A percentile compares a stretch with the other conserved stretches of the same genome.
phyloP scores from a whole-genome alignment of 2,797 vertebrate genomes.

The Channa striata region DNA sequence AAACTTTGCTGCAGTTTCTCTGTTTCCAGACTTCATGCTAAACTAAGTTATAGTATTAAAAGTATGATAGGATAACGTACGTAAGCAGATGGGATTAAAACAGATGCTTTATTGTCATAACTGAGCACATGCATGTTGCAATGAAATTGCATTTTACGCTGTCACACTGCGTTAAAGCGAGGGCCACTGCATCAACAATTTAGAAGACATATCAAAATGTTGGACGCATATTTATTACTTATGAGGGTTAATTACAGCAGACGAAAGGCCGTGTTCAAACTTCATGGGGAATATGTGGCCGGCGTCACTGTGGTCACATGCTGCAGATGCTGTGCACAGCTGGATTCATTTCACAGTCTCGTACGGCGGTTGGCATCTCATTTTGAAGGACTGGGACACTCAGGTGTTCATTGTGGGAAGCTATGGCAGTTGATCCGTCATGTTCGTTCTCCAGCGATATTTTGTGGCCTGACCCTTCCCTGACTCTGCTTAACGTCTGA shows the following conservation, averaged over 20 bases:
- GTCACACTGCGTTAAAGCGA: too few species aligned
- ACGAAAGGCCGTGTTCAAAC: background rate
- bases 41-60: too few species aligned
- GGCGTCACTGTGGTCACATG: background rate
- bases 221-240: too few species aligned
- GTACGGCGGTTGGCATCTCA: slow-evolving; percentile 29
- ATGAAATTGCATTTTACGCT: too few species aligned
- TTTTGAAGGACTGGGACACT: slow-evolving; percentile 44
- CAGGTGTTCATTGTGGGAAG: slow-evolving; percentile 51
- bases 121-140: too few species aligned
- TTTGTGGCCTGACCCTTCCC: slow-evolving; percentile 65
- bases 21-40: too few species aligned
- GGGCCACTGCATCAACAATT: too few species aligned
- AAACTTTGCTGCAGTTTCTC: too few species aligned
- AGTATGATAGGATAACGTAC: too few species aligned
- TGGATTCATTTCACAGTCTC: slow-evolving; percentile 11
- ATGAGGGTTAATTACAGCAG: slow-evolving; percentile 6
- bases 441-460: slow-evolving; percentile 42
- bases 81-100: too few species aligned
- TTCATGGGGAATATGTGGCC: background rate
- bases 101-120: too few species aligned
- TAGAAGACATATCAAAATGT: too few species aligned
- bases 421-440: slow-evolving; percentile 41
- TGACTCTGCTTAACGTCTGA: slow-evolving; percentile 76
- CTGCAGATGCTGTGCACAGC: background rate